A percentile compares a stretch with the other conserved stretches of the same genome.
Evolutionary conservation across 2,797 vertebrate genomes (phyloP).

Genomic region (Mustela erminea): DNA sequence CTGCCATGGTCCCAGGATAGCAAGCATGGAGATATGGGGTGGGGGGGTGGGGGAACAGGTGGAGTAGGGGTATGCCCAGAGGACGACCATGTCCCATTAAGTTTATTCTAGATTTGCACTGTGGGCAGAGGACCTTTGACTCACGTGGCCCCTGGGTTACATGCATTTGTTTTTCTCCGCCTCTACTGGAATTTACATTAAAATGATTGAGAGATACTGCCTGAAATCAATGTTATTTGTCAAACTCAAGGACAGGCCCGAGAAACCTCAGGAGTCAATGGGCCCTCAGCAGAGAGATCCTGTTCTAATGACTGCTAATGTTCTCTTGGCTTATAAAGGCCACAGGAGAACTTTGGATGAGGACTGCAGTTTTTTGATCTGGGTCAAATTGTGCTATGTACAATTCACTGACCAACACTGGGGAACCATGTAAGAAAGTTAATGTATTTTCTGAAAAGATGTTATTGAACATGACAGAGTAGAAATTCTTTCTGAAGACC

Average conservation of each 20-base stretch:
- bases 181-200: neutral
- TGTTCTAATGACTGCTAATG: neutral
- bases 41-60: no score
- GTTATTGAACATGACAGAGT: neutral
- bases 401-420: neutral
- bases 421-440: neutral
- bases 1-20: neutral
- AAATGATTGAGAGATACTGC: neutral
- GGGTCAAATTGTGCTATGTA: neutral
- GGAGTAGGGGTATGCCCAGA: neutral
- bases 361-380: neutral
- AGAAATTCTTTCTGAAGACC: neutral
- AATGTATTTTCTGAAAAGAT: neutral
- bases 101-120: neutral
- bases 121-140: neutral
- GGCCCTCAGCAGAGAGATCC: neutral
- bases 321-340: no score
- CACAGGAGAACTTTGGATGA: no score
- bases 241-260: neutral
- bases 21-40: neutral
- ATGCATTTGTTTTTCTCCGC: neutral
- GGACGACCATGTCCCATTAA: neutral
- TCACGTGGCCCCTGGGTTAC: no score
- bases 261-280: neutral
- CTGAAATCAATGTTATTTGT: neutral